Conservation (phyloP, 2,113 vertebrate genomes). For the Eptesicus fuscus region DNA sequence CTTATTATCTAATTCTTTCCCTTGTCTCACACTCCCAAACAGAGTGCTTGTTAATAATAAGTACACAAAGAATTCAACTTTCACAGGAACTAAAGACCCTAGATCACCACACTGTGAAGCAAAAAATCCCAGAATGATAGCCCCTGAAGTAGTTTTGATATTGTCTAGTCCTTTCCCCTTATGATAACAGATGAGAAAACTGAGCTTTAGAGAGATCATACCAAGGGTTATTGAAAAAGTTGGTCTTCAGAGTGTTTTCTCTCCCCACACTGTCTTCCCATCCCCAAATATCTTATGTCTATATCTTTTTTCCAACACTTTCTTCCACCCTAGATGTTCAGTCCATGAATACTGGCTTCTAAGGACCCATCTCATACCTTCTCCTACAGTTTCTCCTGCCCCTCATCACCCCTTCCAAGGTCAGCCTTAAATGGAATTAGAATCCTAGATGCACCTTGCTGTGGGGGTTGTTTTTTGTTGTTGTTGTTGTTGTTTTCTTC, state of each 20-base stretch:
- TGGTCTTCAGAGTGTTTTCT: not conserved
- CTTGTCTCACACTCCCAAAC: not conserved
- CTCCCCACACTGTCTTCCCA: not conserved
- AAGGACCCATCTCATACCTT: not conserved
- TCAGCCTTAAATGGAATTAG: not conserved
- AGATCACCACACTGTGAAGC: not conserved
- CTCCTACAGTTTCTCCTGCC: not conserved
- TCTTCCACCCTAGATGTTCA: not conserved
- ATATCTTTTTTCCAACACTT: not conserved
- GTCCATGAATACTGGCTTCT: not conserved
- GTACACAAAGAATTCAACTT: not conserved
- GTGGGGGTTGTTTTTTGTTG: not conserved
- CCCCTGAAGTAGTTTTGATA: not conserved
- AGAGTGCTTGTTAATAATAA: not conserved
- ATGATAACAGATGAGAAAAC: conserved; percentile 27
- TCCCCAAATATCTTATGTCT: not conserved
- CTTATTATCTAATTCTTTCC: conserved; percentile 1
- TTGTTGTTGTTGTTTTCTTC: no score
- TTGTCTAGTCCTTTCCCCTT: not conserved
- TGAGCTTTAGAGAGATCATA: not conserved
- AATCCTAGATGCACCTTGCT: not conserved
- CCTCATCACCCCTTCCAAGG: not conserved
- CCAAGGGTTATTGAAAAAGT: not conserved
- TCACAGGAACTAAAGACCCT: not conserved
- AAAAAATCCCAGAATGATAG: not conserved